Evolutionary conservation across 2,113 vertebrate species (phyloP), one percentile per base, ranked within the genome.

Genomic region (Condylura cristata): DNA sequence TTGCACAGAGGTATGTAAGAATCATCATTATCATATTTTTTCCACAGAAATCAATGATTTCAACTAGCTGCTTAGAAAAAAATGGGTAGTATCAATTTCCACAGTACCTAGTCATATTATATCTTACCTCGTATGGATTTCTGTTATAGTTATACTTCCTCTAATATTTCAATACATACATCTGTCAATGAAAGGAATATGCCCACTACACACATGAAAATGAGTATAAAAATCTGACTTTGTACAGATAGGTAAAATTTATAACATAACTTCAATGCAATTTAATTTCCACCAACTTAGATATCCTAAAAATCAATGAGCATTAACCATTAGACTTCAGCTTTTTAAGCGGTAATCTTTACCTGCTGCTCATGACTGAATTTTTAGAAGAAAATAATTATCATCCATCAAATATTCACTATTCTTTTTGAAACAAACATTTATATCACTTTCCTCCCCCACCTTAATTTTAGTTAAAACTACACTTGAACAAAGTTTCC

Each of bases 331-430:
- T 72, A 81, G 16, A 8, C 6, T 75, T 90, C 13, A 39, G 24
- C 78, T 92, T 58, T 85, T 63, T 86, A 51, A 53, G 5, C 41
- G 63, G 32, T 53, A 82, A 58, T 82, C 13, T 74, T 53, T 53
- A 28, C 30, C 34, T 82, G 12, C 14, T 86, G n/a, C 9, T 89
- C 51, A 88, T 34, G 85, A 82, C 6, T 82, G 8, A 78, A 86
- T 61, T 91, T 82, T 85, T 70, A 60, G 34, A 89, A 78, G n/a
- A 92, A 92, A 88, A 53, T 82, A 37, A 41, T 5, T 44, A 34
- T 17, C 28, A 32, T 89, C 74, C 66, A 46, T 78, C 63, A 92
- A 83, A 63, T 87, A 80, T 26, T 51, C n/a, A 79, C n/a, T 86
- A 14, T 94, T 94, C 39, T 86, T 93, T 96, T 80, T 63, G 83